A percentile compares a stretch with the other conserved stretches of the same genome.
phyloP scores from a whole-genome alignment of 2,113 vertebrate genomes.

The Isichthys henryi region DNA sequence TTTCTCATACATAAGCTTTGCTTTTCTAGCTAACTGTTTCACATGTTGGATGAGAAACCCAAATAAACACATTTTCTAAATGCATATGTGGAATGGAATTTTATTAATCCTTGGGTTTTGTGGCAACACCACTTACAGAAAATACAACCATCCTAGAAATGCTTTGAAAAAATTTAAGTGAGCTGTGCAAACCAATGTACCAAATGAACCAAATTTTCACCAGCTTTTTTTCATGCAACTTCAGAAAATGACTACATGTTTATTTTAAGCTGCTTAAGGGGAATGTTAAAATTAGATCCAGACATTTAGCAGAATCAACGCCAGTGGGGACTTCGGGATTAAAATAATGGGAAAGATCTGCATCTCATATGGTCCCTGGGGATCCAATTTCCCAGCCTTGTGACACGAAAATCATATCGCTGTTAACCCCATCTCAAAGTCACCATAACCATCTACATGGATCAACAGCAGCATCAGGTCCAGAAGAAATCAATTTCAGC shows the following conservation, averaged over 20 bases:
- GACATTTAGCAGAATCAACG: not conserved
- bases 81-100: not conserved
- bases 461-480: slow-evolving; percentile 49
- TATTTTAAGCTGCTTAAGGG: not conserved
- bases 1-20: not conserved
- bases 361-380: slow-evolving; percentile 19
- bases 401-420: slow-evolving; percentile 55
- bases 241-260: not conserved
- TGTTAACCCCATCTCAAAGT: slow-evolving; percentile 51
- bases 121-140: not conserved
- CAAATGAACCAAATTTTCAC: not conserved
- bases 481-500: slow-evolving; percentile 45
- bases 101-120: not conserved
- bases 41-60: not conserved
- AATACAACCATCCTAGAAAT: not conserved
- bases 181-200: not conserved
- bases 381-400: slow-evolving; percentile 41
- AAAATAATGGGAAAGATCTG: slow-evolving; percentile 16
- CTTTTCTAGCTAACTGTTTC: not conserved
- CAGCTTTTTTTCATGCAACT: not conserved
- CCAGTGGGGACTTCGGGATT: not conserved
- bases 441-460: slow-evolving; percentile 44
- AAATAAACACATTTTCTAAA: not conserved
- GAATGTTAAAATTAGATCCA: not conserved
- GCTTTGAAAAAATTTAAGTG: not conserved